phyloP scores from a whole-genome alignment of 2,113 vertebrate genomes.

The Anas platyrhynchos region DNA sequence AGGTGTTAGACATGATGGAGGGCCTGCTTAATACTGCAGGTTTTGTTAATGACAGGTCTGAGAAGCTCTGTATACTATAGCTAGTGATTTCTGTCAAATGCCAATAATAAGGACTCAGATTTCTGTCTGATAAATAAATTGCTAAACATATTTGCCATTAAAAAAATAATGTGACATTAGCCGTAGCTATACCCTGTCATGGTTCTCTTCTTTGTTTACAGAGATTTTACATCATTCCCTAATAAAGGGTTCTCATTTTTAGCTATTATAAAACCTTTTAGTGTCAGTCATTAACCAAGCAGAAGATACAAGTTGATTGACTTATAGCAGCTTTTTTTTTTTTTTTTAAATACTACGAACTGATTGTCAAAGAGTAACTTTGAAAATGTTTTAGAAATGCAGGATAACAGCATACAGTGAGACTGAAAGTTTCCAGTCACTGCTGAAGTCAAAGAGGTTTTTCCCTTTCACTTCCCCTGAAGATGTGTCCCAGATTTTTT shows the following conservation, averaged over 20 bases:
- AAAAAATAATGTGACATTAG: conserved; percentile 1
- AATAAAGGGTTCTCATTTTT: conserved; percentile 21
- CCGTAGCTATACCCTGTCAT: background rate
- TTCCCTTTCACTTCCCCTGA: background rate
- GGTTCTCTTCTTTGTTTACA: conserved; percentile 13
- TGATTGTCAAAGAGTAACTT: background rate
- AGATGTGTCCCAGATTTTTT: background rate
- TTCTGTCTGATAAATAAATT: conserved; percentile 41
- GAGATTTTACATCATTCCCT: background rate
- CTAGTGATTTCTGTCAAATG: conserved; percentile 19
- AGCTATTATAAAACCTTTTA: conserved; percentile 40
- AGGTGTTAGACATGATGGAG: background rate
- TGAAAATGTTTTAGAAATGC: background rate
- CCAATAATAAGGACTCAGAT: background rate
- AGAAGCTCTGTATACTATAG: background rate
- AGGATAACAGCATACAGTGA: background rate
- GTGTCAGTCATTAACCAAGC: conserved; percentile 35
- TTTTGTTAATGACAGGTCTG: background rate
- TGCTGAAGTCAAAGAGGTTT: background rate
- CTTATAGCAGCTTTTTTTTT: background rate
- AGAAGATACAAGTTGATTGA: background rate
- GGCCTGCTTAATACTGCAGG: background rate
- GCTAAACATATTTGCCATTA: background rate
- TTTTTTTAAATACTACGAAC: background rate
- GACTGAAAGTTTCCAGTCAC: background rate